phyloP scores from a whole-genome alignment of 1,140 invertebrate species.

The Bradynema listronoti region DNA sequence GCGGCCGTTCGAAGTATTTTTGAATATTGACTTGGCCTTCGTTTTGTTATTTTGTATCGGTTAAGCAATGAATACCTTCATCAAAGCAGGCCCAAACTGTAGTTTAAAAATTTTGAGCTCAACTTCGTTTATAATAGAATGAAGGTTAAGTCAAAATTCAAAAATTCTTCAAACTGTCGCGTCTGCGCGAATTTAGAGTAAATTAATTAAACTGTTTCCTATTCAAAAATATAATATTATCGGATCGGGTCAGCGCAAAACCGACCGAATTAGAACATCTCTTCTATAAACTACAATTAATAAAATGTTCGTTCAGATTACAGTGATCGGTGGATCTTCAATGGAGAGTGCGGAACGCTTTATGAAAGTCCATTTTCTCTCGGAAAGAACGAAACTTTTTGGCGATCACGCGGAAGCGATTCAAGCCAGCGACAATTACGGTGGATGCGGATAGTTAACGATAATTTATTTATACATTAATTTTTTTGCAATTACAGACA shows the following conservation, averaged over 20 bases:
- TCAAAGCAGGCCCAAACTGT: no score
- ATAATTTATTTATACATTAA: background rate
- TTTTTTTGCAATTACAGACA: constrained; percentile 18
- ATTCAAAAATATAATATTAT: no score
- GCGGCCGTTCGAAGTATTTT: background rate
- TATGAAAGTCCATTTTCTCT: background rate
- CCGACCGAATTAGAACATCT: no score
- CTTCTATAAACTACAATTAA: no score
- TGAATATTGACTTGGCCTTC: background rate
- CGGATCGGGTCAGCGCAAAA: no score
- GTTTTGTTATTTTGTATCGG: background rate
- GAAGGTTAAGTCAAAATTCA: no score
- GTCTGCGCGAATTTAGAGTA: no score
- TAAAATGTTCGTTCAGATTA: background rate
- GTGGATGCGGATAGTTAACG: background rate
- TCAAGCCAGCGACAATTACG: constrained; percentile 7
- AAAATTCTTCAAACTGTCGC: no score
- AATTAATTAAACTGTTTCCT: no score
- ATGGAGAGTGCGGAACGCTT: background rate
- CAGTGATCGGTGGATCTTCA: background rate
- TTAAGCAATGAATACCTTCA: no score
- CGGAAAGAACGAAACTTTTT: constrained; percentile 17
- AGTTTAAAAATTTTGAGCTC: no score
- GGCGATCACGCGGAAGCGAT: constrained; percentile 17
- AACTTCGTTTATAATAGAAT: no score